Percentiles rank a stretch among this genome's conserved stretches.
phyloP scores from a whole-genome alignment of 2,113 vertebrate species.

The Chloebia gouldiae region DNA sequence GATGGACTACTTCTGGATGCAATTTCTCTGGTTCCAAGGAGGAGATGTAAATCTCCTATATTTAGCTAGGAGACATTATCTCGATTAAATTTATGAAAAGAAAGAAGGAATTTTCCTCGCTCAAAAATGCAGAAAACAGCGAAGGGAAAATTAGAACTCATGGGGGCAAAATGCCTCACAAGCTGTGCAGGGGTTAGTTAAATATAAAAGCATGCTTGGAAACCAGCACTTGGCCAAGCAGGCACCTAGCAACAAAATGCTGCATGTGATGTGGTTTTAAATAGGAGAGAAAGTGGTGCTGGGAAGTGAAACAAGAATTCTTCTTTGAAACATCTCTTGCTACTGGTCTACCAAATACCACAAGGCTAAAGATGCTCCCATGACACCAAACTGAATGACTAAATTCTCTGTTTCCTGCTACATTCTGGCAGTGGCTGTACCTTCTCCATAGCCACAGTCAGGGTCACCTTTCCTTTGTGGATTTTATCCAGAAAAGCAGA shows the following conservation, averaged over 20 bases:
- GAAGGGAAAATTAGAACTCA: not conserved
- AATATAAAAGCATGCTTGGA: constrained; percentile 36
- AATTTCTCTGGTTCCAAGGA: not conserved
- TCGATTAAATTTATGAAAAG: not conserved
- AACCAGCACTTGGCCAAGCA: constrained; percentile 4
- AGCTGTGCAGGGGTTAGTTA: constrained; percentile 34
- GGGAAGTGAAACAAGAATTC: not conserved
- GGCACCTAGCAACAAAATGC: constrained; percentile 67
- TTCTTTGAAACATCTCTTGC: not conserved
- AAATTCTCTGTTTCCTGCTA: not conserved
- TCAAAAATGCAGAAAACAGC: not conserved
- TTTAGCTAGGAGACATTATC: not conserved
- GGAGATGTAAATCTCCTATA: not conserved
- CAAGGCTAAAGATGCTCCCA: not conserved
- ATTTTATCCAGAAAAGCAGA: not conserved
- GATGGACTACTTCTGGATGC: not conserved
- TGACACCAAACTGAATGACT: not conserved
- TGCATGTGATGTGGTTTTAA: not conserved
- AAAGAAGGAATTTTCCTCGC: not conserved
- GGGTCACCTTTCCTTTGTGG: not conserved
- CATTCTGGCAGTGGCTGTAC: rapidly evolving
- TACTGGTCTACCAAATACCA: not conserved
- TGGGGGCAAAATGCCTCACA: constrained; percentile 15
- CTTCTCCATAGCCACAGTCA: not conserved
- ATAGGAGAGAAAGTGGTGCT: not conserved